Base-by-base conservation (phyloP, 2,888 invertebrate genomes). In the Osedax frankpressi region DNA sequence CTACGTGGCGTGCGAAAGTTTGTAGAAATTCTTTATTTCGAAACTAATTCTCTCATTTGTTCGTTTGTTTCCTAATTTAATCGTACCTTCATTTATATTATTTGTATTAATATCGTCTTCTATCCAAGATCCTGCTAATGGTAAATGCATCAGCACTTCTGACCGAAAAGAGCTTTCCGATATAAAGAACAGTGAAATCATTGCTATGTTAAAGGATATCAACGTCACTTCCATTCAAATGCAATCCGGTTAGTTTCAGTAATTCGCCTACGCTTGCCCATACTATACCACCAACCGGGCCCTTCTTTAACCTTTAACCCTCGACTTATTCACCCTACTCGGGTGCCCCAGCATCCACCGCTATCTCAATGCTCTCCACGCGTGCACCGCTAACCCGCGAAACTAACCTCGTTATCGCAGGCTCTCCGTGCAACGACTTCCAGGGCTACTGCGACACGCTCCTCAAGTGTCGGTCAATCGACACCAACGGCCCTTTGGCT, bases 361-460 rank as follows among this genome's bases (percentile, higher is more conserved):
- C n/a, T n/a, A n/a, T n/a, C n/a, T n/a, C n/a, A n/a, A n/a, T n/a
- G n/a, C n/a, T n/a, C n/a, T n/a, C n/a, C n/a, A n/a, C n/a, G n/a
- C n/a, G n/a, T n/a, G n/a, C n/a, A n/a, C n/a, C n/a, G n/a, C n/a
- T n/a, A n/a, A n/a, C n/a, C n/a, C n/a, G n/a, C n/a, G n/a, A n/a
- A n/a, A n/a, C n/a, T n/a, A n/a, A n/a, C n/a, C n/a, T n/a, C n/a
- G n/a, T n/a, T n/a, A n/a, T n/a, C n/a, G n/a, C 76, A 83, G 83
- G 98, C 27, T 94, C 96, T 70, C 97, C 98, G 0, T 98, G 98
- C 85, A 95, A 98, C 86, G 95, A 98, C 86, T 98, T 94, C 87
- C 85, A 83, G 89, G 97, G 98, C 72, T 99, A 98, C 86, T 98
- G 98, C 87, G 98, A 99, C 87, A 97, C 98, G 77, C 98, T 99